Evolutionary conservation across 2,113 vertebrate species (phyloP).

Genomic region (Pedionomus torquatus): DNA sequence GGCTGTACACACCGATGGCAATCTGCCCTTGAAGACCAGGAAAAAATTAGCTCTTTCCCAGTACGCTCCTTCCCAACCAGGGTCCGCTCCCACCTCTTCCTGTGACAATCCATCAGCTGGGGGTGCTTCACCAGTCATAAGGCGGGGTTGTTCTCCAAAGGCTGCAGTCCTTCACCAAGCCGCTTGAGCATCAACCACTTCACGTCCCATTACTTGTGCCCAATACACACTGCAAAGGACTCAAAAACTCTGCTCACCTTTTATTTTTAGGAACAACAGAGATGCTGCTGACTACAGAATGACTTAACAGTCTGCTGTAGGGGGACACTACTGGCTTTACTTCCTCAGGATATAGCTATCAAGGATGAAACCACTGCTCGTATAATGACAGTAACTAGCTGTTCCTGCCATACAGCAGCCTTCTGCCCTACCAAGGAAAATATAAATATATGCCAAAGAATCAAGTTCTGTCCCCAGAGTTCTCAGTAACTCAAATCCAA

Average conservation of each 20-base stretch:
- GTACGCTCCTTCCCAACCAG: fast-evolving
- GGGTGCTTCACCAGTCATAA: background rate
- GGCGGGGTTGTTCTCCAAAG: background rate
- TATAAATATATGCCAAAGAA: background rate
- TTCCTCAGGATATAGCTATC: background rate
- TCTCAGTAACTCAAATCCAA: background rate
- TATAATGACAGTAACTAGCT: background rate
- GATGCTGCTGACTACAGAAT: background rate
- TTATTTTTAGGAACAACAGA: background rate
- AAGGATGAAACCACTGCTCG: background rate
- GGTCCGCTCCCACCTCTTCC: fast-evolving
- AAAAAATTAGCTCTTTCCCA: background rate
- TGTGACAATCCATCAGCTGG: background rate
- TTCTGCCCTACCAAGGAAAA: background rate
- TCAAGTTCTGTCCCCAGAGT: background rate
- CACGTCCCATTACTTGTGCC: fast-evolving
- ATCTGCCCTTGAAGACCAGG: background rate
- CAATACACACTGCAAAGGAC: fast-evolving
- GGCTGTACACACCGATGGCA: background rate
- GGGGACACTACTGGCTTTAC: background rate
- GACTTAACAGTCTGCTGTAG: background rate
- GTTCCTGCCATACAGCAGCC: background rate
- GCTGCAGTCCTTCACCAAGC: background rate
- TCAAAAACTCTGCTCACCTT: background rate
- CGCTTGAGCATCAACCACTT: background rate